phyloP scores from a whole-genome alignment of 1,140 invertebrate genomes.

The Drosophila elegans region DNA sequence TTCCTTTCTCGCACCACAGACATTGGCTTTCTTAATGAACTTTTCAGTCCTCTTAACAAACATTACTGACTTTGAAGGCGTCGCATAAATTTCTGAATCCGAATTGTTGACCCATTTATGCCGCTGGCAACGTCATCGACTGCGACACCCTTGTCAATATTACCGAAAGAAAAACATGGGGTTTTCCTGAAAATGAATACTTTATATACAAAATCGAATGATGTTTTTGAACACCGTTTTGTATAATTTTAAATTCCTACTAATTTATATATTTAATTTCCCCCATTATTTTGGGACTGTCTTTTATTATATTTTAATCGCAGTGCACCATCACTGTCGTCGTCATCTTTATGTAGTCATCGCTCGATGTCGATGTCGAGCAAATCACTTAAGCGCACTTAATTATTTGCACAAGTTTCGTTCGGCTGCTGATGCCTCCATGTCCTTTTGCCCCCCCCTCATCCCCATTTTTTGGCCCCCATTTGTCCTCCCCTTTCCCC shows the following conservation, averaged over 20 bases:
- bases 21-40: neutral
- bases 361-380: conserved; percentile 50
- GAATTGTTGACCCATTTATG: conserved; percentile 12
- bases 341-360: conserved; percentile 50
- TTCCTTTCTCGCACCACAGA: neutral
- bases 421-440: conserved; percentile 27
- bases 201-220: too few species aligned
- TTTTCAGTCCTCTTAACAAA: neutral
- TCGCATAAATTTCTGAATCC: neutral
- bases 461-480: too few species aligned
- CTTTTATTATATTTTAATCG: conserved; percentile 2
- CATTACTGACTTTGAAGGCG: neutral
- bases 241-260: too few species aligned
- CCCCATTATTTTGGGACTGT: neutral
- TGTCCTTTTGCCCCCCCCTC: neutral
- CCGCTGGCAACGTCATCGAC: neutral
- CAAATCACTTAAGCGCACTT: conserved; percentile 83
- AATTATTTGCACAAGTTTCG: conserved; percentile 81
- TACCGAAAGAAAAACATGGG: neutral
- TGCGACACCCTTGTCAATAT: neutral
- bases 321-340: conserved; percentile 32
- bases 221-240: too few species aligned
- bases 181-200: too few species aligned
- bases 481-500: neutral
- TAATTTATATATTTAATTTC: neutral